Percentiles rank a stretch among this genome's conserved stretches.
These are phyloP conservation scores for Cepaea hortensis DNA, from an alignment of 2,888 invertebrate species.

Conservation along the genomic window DNA sequence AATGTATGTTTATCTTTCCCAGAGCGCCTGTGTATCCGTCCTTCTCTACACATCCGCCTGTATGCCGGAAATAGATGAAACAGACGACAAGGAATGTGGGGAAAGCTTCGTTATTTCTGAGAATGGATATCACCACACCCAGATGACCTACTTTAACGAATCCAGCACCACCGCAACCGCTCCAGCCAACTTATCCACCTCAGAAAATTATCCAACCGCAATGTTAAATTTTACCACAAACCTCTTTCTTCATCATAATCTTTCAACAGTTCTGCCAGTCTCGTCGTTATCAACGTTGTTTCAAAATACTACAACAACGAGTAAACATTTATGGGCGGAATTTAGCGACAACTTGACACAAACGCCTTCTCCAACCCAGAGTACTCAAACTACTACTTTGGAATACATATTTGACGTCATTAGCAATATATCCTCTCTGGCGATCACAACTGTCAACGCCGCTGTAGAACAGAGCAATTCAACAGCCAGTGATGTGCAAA, in stretches of 20 bases:
- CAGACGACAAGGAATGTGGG: slow-evolving; percentile 25
- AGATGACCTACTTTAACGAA: background rate
- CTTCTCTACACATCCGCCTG: slow-evolving; percentile 33
- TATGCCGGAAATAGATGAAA: slow-evolving; percentile 42
- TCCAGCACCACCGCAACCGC: background rate
- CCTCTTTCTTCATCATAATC: background rate
- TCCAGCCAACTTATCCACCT: background rate
- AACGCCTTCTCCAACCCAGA: background rate
- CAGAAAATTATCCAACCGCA: background rate
- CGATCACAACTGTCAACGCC: background rate
- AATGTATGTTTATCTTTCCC: background rate
- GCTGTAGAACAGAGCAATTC: background rate
- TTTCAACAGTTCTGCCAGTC: background rate
- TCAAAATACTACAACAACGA: background rate
- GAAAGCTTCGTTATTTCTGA: slow-evolving; percentile 7
- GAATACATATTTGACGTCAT: background rate
- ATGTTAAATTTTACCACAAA: background rate
- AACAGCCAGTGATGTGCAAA: background rate
- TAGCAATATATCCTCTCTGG: background rate
- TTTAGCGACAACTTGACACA: background rate
- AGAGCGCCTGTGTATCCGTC: slow-evolving; percentile 47
- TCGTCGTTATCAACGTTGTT: background rate
- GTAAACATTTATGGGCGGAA: background rate
- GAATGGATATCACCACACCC: slow-evolving; percentile 24
- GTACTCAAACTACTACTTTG: background rate